These are phyloP conservation scores for Brachymystax lenok DNA, from an alignment of 2,797 vertebrate species.

Conservation along the genomic window DNA sequence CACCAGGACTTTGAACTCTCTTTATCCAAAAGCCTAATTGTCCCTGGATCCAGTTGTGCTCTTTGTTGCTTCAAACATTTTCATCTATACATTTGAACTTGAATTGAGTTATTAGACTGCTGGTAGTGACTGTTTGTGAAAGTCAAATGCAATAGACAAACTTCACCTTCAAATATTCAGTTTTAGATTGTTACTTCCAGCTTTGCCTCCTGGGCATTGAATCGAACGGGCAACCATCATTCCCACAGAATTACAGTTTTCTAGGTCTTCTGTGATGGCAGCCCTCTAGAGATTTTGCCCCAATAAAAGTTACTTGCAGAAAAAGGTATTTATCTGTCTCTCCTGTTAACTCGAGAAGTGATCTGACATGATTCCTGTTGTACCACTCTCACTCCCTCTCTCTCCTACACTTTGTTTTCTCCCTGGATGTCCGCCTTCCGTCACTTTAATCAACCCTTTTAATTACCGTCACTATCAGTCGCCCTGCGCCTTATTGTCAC, in stretches of 20 bases:
- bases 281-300: constrained; percentile 41
- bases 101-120: background rate
- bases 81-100: background rate
- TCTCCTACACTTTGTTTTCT: constrained; percentile 24
- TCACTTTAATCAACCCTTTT: constrained; percentile 75
- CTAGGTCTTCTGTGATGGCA: constrained; percentile 35
- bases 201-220: constrained; percentile 37
- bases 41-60: constrained; percentile 28
- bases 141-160: background rate
- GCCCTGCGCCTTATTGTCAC: constrained; percentile 55
- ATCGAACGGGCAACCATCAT: constrained; percentile 15
- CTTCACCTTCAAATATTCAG: background rate
- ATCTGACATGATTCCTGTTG: constrained; percentile 39
- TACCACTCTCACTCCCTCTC: constrained; percentile 11
- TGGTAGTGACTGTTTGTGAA: background rate
- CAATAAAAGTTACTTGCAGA: constrained; percentile 42
- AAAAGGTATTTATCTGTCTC: constrained; percentile 6
- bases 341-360: constrained; percentile 41
- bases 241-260: constrained; percentile 23
- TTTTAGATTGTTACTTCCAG: background rate
- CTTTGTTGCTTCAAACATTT: constrained; percentile 24
- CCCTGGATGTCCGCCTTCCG: constrained; percentile 62
- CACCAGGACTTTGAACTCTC: constrained; percentile 56
- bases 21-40: constrained; percentile 29
- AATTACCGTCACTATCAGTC: constrained; percentile 67